phyloP scores from a whole-genome alignment of 1,140 invertebrate genomes.

The Hetaerina americana region DNA sequence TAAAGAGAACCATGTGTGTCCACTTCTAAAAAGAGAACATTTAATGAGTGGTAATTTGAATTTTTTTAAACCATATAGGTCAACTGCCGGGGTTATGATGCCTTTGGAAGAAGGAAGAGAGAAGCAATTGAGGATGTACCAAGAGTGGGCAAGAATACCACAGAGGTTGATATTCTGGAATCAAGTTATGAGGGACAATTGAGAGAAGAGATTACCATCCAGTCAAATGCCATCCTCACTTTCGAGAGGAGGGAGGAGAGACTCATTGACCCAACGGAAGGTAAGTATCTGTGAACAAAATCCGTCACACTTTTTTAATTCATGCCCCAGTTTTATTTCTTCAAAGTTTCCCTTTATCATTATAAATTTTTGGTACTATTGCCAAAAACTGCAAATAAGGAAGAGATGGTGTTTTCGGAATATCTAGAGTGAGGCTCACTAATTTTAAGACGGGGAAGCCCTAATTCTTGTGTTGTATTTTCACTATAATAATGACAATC shows the following conservation, averaged over 20 bases:
- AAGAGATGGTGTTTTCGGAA: too few species aligned
- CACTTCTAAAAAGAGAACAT: too few species aligned
- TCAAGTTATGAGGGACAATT: conserved; percentile 62
- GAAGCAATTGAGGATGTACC: conserved; percentile 42
- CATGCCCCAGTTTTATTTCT: too few species aligned
- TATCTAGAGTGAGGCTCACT: too few species aligned
- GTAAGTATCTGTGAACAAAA: conserved; percentile 40
- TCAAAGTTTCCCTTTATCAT: too few species aligned
- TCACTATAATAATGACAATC: too few species aligned
- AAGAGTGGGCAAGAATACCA: conserved; percentile 28
- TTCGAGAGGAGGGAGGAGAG: conserved; percentile 68
- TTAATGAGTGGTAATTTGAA: background rate
- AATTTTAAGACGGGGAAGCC: too few species aligned
- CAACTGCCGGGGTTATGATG: conserved; percentile 81
- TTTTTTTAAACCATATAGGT: conserved; percentile 40
- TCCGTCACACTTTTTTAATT: background rate
- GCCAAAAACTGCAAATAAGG: too few species aligned
- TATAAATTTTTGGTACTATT: too few species aligned
- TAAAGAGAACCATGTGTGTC: too few species aligned
- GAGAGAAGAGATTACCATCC: conserved; percentile 82
- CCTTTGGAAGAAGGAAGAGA: conserved; percentile 66
- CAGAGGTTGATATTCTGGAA: conserved; percentile 40
- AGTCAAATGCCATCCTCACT: conserved; percentile 82
- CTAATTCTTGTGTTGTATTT: too few species aligned
- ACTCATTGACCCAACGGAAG: conserved; percentile 50